Conservation (phyloP, 2,797 vertebrate genomes). For the Hyperoplus immaculatus region DNA sequence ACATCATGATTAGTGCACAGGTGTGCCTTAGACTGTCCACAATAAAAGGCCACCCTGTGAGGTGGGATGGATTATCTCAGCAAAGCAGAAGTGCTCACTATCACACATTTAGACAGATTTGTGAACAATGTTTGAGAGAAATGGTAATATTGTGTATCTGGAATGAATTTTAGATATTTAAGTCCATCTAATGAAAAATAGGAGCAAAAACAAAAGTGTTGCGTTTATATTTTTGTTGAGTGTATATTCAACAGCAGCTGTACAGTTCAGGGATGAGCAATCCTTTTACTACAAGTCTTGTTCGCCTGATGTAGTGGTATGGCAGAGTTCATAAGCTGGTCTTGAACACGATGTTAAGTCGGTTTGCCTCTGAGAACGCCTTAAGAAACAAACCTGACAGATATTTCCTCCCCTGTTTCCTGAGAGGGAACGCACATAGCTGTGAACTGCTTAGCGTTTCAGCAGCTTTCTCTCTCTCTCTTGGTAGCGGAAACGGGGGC, state of each 20-base stretch:
- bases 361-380: neutral
- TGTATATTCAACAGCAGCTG: constrained; percentile 23
- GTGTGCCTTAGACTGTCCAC: too few species aligned
- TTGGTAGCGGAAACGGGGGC: constrained; percentile 49
- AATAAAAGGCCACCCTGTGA: too few species aligned
- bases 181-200: too few species aligned
- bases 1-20: too few species aligned
- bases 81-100: too few species aligned
- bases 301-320: neutral
- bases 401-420: constrained; percentile 34
- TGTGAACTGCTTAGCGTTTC: constrained; percentile 27
- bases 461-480: constrained; percentile 28
- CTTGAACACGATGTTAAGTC: constrained; percentile 27
- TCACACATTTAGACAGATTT: too few species aligned
- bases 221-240: too few species aligned
- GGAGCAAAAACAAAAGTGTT: too few species aligned
- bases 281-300: neutral
- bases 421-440: constrained; percentile 27
- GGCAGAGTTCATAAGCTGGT: neutral
- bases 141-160: too few species aligned
- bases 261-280: neutral
- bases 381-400: constrained; percentile 51
- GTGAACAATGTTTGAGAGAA: too few species aligned
- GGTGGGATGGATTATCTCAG: too few species aligned
- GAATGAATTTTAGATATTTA: too few species aligned